A percentile compares a stretch with the other conserved stretches of the same genome.
phyloP scores from a whole-genome alignment of 2,888 invertebrate species.

The Dusona sp. region DNA sequence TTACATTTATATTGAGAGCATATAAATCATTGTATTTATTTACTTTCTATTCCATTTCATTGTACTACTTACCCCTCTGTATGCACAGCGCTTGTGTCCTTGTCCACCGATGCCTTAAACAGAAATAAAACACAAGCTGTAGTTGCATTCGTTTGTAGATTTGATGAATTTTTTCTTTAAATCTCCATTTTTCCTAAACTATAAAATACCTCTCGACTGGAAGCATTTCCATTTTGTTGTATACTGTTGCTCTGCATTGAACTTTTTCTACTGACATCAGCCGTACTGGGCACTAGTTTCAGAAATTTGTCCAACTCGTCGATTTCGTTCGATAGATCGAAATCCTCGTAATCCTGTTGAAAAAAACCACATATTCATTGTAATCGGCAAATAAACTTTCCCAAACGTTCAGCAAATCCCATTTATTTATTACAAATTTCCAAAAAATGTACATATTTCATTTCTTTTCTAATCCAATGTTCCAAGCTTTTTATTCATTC shows the following conservation, averaged over 20 bases:
- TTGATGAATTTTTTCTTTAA: neutral
- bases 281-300: slow-evolving; percentile 88
- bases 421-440: neutral
- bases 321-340: slow-evolving; percentile 96
- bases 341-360: slow-evolving; percentile 94
- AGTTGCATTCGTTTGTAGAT: neutral
- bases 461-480: too few relatives aligned
- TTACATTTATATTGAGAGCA: neutral
- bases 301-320: slow-evolving; percentile 95
- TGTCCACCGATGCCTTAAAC: slow-evolving; percentile 82
- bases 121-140: slow-evolving; percentile 56
- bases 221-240: slow-evolving; percentile 83
- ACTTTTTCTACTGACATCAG: slow-evolving; percentile 81
- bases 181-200: neutral
- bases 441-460: too few relatives aligned
- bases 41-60: slow-evolving; percentile 54
- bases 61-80: slow-evolving; percentile 77
- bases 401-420: neutral
- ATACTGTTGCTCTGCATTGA: slow-evolving; percentile 76
- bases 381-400: neutral
- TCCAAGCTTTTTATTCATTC: too few relatives aligned
- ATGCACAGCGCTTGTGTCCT: slow-evolving; percentile 77
- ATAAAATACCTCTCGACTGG: slow-evolving; percentile 83
- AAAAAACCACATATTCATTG: neutral
- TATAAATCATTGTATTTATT: neutral